Percentiles rank a stretch among this genome's conserved stretches.
Conservation (phyloP, 2,888 invertebrate genomes). For the Neria commutata region DNA sequence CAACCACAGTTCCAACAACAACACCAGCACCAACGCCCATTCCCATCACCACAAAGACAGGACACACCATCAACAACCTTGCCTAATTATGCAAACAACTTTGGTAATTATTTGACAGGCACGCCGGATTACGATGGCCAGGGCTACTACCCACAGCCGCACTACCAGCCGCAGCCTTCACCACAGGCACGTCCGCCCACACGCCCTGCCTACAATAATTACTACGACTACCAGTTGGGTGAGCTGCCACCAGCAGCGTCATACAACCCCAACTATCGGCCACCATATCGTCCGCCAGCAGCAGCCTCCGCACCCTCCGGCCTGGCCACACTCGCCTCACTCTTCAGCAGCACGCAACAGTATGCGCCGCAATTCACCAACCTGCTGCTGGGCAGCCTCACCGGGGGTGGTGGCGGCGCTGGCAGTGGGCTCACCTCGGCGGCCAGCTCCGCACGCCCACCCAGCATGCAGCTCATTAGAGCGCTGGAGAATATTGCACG, state of each 20-base stretch:
- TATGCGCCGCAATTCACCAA: conserved; percentile 60
- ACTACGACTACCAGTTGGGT: conserved; percentile 28
- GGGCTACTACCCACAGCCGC: conserved; percentile 5
- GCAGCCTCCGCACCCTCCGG: conserved; percentile 29
- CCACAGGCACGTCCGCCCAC: conserved; percentile 6
- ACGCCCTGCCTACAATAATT: conserved; percentile 8
- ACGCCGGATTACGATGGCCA: conserved; percentile 14
- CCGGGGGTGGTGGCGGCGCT: conserved; percentile 26
- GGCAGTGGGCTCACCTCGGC: conserved; percentile 40
- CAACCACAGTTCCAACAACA: conserved; percentile 29
- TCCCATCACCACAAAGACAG: conserved; percentile 30
- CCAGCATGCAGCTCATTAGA: conserved; percentile 58
- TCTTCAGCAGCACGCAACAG: conserved; percentile 45
- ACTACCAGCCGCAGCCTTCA: conserved; percentile 7
- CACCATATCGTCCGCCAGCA: conserved; percentile 13
- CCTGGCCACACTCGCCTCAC: conserved; percentile 49
- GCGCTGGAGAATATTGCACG: conserved; percentile 69
- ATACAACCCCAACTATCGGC: conserved; percentile 35
- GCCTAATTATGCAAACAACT: conserved; percentile 60
- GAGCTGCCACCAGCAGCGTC: conserved; percentile 50
- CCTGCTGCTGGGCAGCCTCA: conserved; percentile 45
- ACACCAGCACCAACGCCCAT: conserved; percentile 32
- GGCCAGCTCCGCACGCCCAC: conserved; percentile 38
- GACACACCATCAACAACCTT: conserved; percentile 31
- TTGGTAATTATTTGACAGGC: conserved; percentile 55